Base-by-base conservation (phyloP, 2,113 vertebrate species). In the Microtus ochrogaster region DNA sequence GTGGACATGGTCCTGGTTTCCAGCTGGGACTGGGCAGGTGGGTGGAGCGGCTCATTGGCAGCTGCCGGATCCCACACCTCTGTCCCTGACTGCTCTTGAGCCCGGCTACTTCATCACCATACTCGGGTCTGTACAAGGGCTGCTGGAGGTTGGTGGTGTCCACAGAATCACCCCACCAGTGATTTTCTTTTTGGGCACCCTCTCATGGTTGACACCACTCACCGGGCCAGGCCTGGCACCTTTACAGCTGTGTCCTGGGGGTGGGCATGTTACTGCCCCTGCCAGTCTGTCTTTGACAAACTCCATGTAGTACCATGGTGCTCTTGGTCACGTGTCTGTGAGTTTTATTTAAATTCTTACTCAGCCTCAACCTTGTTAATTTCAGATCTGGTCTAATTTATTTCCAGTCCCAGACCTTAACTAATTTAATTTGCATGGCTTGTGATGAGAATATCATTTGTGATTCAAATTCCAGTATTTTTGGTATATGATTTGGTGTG, bases 351-450 rank as follows among this genome's bases (percentile, higher is more conserved):
- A 94, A 72, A 96, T 94, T 93, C 83, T 95, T 94, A 36, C 44
- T 89, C 65, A 68, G 66, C 87, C 30, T 93, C 58, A n/a, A 21
- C 90, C 93, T 95, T 97, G 83, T 47, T 78, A 96, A 95, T 96
- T 95, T 93, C 70, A 92, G 94, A 55, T 94, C 90, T 97, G 92
- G 70, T 95, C 36, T 97, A 96, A 95, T 96, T 94, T 87, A 91
- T 90, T 94, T 93, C 76, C 70, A 90, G 58, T 82, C 90, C 65
- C 91, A 96, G 84, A 96, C 88, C 92, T 93, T 96, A 73, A 96
- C 90, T 95, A 86, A 97, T 88, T 94, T 95, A 95, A 96, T 96
- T 93, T 96, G 88, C 89, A 55, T 66, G 76, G 96, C 72, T 94
- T n/a, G 83, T 7, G 24, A 89, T 94, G 93, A 96, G 92, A 94